Base-by-base conservation (phyloP, 1,140 invertebrate species). In the Megalopta genalis region DNA sequence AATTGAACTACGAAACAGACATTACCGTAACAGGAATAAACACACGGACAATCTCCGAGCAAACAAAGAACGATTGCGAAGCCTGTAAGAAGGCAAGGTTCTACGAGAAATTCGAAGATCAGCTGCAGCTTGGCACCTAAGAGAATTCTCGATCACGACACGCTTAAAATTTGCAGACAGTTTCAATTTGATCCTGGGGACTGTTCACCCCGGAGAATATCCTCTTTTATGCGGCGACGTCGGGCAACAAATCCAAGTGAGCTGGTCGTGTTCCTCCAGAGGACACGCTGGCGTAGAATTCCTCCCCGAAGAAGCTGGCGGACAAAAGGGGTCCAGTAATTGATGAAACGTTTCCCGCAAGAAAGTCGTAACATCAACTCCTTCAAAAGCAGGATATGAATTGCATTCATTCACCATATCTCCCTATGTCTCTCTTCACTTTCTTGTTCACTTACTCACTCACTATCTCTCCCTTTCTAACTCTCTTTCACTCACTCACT, bases 311-410 rank as follows among this genome's bases (percentile, higher is more conserved):
- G 10, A 46, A 62, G 12, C 42, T 37, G 7, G 23, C 39, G 25
- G 60, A 62, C 57, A 63, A 72, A 72, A 37, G 67, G 54, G 21
- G 32, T 18, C 25, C 3, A 23, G 59, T 62, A 62, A 72, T 72
- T 46, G 70, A 72, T 72, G 59, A 62, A 62, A 62, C 57, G 59
- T 62, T 72, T n/a, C 39, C 42, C 25, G 59, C 25, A 46, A 46
- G 57, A n/a, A 62, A 62, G 39, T 72, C 39, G 70, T 60, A 25
- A 72, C 18, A 46, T 62, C 59, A 57, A 72, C 25, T n/a, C 25
- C 70, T 62, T 72, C 70, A 46, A 18, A 10, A 67, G 49, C 67
- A 69, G 27, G 67, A 62, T 62, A 46, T 62, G 70, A 72, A 72
- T 72, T 25, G 39, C 59, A 39, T 16, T 1, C 18, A 5, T 59